These are phyloP conservation scores for Callinectes sapidus DNA, from an alignment of 2,888 invertebrate species.

Conservation along the genomic window DNA sequence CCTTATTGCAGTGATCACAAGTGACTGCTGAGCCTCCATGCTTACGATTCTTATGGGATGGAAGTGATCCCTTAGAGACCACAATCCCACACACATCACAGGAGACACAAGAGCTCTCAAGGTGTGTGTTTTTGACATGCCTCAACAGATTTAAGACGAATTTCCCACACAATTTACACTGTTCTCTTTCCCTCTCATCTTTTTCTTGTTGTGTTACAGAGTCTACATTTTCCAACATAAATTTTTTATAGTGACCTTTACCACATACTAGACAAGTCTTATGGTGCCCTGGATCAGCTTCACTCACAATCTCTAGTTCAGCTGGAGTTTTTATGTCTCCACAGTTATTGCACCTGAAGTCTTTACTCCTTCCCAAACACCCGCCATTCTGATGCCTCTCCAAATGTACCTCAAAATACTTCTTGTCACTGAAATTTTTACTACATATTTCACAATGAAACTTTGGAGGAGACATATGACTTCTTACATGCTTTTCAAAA, in stretches of 20 bases:
- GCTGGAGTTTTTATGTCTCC: conserved; percentile 53
- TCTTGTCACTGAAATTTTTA: conserved; percentile 57
- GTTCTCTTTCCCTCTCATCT: conserved; percentile 57
- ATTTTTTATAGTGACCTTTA: conserved; percentile 65
- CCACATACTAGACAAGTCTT: conserved; percentile 65
- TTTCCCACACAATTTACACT: conserved; percentile 67
- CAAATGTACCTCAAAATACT: conserved; percentile 60
- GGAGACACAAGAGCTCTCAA: conserved; percentile 53
- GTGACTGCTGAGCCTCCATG: conserved; percentile 60
- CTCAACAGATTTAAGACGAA: conserved; percentile 54
- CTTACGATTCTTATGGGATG: conserved; percentile 63
- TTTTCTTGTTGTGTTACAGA: conserved; percentile 39
- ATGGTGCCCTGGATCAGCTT: conserved; percentile 55
- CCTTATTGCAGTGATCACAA: conserved; percentile 67
- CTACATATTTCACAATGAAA: conserved; percentile 62
- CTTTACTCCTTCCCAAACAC: conserved; percentile 62
- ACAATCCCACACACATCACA: conserved; percentile 58
- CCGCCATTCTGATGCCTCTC: conserved; percentile 59
- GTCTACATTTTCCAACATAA: conserved; percentile 51
- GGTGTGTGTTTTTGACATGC: conserved; percentile 55
- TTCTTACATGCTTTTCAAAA: conserved; percentile 62
- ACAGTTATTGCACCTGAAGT: conserved; percentile 62
- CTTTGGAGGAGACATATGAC: conserved; percentile 54
- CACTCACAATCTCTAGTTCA: conserved; percentile 44
- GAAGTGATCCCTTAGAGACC: conserved; percentile 57